Base-by-base conservation (phyloP, 2,113 vertebrate genomes). In the Emydura subglobosa region DNA sequence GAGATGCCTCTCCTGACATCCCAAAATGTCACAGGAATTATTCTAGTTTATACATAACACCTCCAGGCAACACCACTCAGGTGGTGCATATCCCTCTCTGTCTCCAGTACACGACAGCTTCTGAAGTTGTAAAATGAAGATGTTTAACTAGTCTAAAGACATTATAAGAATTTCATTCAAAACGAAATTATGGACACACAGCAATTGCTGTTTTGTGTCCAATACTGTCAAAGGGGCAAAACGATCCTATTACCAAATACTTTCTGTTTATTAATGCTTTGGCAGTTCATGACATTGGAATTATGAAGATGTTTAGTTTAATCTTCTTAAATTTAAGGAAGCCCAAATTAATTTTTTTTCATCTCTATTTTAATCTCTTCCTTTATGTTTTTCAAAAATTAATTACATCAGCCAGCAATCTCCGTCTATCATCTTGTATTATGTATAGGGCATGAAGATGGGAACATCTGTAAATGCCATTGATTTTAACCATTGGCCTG, bases 1-100 rank as follows among this genome's bases (percentile, higher is more conserved):
- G 59, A 61, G 29, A 61, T 50, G 14, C 8, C 44, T 16, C 42
- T 39, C 14, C 68, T 11, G 6, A 81, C 1, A 0, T 1, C 65
- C 4, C 10, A 54, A 13, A 3, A 3, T 3, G 1, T 39, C 49
- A 47, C 24, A 79, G 12, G 16, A 83, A 86, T 2, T 3, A 78
- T 5, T 86, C 14, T 2, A 3, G 14, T 22, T 90, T 44, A 50
- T 82, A 3, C 42, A 74, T 12, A n/a, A 6, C 51, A 55, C 42
- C 5, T 34, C 2, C 59, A 34, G 49, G 2, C 25, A 29, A 9
- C 78, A 6, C 3, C 1, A 10, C 5, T 3, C 19, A 79, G 44
- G 3, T 84, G 11, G 61, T 7, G 21, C 31, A 14, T 0, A 8
- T 83, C 85, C 76, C 22, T 2, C 72, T 6, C 44, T 17, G 22